These are phyloP conservation scores for Cryptotermes secundus DNA, from an alignment of 1,140 invertebrate genomes.

Conservation along the genomic window DNA sequence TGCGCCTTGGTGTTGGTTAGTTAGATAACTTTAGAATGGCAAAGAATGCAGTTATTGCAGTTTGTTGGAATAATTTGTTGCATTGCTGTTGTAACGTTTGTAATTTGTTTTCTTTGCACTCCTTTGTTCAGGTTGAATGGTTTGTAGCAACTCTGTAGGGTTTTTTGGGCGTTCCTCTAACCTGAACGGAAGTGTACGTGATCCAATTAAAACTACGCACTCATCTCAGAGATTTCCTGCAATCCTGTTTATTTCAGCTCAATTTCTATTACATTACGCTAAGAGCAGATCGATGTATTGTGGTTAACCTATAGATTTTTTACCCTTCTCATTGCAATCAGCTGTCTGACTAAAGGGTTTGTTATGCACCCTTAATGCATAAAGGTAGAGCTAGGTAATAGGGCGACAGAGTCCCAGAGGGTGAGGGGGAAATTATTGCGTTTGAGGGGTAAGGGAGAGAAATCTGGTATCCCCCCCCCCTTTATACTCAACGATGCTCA, in stretches of 20 bases:
- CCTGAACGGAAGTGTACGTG: not conserved
- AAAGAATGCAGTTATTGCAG: too few relatives aligned
- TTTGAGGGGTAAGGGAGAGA: constrained; percentile 20
- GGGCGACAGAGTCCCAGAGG: constrained; percentile 19
- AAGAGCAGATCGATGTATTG: constrained; percentile 15
- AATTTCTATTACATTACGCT: not conserved
- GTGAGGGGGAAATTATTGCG: constrained; percentile 26
- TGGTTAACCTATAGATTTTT: constrained; percentile 7
- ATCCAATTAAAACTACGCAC: constrained; percentile 13
- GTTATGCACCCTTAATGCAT: constrained; percentile 34
- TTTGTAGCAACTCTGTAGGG: not conserved
- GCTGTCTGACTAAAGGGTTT: constrained; percentile 33
- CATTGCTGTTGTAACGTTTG: too few relatives aligned
- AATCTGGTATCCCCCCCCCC: not conserved
- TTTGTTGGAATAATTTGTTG: too few relatives aligned
- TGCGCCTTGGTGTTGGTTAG: too few relatives aligned
- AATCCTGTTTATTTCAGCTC: not conserved
- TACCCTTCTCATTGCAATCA: constrained; percentile 22
- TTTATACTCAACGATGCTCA: not conserved
- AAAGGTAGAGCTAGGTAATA: constrained; percentile 30
- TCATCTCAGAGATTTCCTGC: too few relatives aligned
- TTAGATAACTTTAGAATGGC: too few relatives aligned
- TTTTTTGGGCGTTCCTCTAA: not conserved
- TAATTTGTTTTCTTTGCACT: not conserved
- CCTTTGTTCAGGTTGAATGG: not conserved